Base-by-base conservation (phyloP, 1,140 invertebrate species). In the Goniozus legneri region DNA sequence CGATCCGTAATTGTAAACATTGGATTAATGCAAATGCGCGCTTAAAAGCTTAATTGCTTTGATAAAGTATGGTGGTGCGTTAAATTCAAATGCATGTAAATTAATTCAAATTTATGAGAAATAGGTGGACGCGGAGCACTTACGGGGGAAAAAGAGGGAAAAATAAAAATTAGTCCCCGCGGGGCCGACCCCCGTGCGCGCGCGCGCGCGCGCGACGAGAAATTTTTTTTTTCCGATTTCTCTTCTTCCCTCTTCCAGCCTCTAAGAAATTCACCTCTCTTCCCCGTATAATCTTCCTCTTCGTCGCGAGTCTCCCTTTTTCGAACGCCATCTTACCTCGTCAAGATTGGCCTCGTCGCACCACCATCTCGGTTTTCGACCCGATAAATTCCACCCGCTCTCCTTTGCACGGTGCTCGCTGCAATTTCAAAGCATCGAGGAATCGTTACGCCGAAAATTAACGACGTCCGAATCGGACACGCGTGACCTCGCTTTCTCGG, bases 21-120 rank as follows among this genome's bases (percentile, higher is more conserved):
- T 74, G 74, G 72, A 77, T 77, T 77, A 77, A 77, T 77, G 74
- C 73, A 77, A 77, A 77, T 77, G 69, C 65, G 56, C 64, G 70
- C 72, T 74, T 77, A 77, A 77, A 76, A 77, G 74, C 73, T 77
- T 77, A 77, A 77, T 77, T 75, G 73, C 73, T 60, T 71, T 73
- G 72, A 77, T 76, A 76, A 76, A 76, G 72, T 70, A 77, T 69
- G 64, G 64, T 56, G 60, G 60, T 51, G 69, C 61, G 74, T 74
- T 75, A 76, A 76, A 75, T 76, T 76, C 73, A 76, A 76, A 76
- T 76, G 66, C 72, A 76, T 76, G 74, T 76, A 75, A 76, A 76
- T 76, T 75, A 71, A 76, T 76, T 76, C 67, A 76, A 76, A 75
- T 75, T 75, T 76, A 75, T 75, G 73, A 75, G 71, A 75, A 75